These are phyloP conservation scores for Saguinus imperator DNA, from an alignment of 2,113 vertebrate species.

Conservation along the genomic window DNA sequence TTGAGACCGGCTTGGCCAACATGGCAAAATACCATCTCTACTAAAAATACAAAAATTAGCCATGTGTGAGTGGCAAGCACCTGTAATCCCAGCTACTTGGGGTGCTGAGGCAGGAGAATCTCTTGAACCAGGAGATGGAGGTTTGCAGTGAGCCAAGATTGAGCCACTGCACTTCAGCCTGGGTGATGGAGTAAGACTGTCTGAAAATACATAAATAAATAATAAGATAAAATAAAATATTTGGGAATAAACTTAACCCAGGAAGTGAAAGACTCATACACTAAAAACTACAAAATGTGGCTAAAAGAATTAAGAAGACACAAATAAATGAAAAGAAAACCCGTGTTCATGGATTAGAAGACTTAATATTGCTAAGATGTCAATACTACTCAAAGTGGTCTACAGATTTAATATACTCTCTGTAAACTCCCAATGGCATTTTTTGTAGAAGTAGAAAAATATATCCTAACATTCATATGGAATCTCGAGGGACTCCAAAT, in stretches of 20 bases:
- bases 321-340: constrained; percentile 3
- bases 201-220: too few species aligned
- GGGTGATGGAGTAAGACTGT: too few species aligned
- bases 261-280: not conserved
- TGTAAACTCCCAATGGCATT: not conserved
- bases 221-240: constrained; percentile 23
- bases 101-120: too few species aligned
- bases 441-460: not conserved
- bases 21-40: too few species aligned
- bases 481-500: not conserved
- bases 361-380: not conserved
- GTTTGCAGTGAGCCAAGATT: too few species aligned
- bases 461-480: not conserved
- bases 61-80: too few species aligned
- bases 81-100: too few species aligned
- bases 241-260: constrained; percentile 26
- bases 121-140: too few species aligned
- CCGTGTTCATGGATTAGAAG: not conserved
- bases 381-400: not conserved
- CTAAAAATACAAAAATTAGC: too few species aligned
- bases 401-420: not conserved
- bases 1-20: too few species aligned
- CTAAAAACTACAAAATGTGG: not conserved
- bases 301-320: not conserved
- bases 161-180: too few species aligned